Base-by-base conservation (phyloP, 2,888 invertebrate species). In the Cryptus armator region DNA sequence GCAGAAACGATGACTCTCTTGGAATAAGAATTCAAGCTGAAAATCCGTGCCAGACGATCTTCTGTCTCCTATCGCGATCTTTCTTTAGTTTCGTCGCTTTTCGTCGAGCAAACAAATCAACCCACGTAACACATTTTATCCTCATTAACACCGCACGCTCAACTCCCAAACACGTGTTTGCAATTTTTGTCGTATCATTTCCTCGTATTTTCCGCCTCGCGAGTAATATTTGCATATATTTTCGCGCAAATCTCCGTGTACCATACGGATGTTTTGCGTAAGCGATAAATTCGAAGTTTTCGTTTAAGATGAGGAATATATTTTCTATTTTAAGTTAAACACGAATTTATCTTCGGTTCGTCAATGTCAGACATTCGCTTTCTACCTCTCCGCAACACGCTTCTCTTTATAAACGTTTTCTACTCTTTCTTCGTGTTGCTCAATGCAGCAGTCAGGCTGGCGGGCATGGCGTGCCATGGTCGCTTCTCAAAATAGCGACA, bases 351-450 rank as follows among this genome's bases (percentile, higher is more conserved):
- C 72, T 75, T 24, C 29, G 66, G 67, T 71, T 4, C 68, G 16
- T 83, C 83, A 83, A 83, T 85, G 85, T 83, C 82, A 83, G 66
- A 56, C 70, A 67, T 16, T 56, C 68, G 67, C 72, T 75, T 44
- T 67, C 81, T 51, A 64, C 56, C 79, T 24, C 56, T 29, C n/a
- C 32, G 29, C 68, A 37, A 37, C 37, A 9, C 83, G 46, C 12
- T 7, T 62, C 32, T 56, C 68, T 37, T 46, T 48, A 48, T 37
- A 14, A 48, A n/a, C 12, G 46, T 75, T 81, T 53, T 16, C 12
- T 7, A 29, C 46, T 72, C 24, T 29, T 74, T 75, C 43, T 62
- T 84, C 67, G 16, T 43, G 48, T 78, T 43, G 72, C 37, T 67
- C 44, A 51, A 75, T 83, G 74, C 79, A 74, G 72, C 72, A 78